Conservation (phyloP, 2,888 invertebrate genomes). For the Acleris emargana region DNA sequence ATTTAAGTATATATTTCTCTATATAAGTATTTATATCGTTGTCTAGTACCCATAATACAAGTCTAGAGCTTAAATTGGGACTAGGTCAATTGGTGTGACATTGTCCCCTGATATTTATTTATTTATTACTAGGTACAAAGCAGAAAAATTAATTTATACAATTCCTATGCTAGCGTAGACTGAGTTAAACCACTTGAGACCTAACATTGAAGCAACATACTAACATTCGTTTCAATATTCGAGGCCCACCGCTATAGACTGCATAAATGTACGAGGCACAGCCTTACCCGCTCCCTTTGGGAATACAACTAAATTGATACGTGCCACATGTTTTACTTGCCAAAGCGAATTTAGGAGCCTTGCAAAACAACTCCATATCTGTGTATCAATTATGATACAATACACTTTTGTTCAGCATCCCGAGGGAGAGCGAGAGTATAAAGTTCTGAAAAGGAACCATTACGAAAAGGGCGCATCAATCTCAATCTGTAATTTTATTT, state of each 20-base stretch:
- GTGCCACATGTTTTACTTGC: conserved; percentile 9
- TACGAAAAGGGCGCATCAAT: conserved; percentile 12
- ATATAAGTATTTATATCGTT: too few relatives aligned
- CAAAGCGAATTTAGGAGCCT: background rate
- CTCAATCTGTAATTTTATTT: conserved; percentile 12
- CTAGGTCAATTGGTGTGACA: too few relatives aligned
- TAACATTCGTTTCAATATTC: conserved; percentile 1
- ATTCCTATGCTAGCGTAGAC: background rate
- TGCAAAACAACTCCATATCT: conserved; percentile 4
- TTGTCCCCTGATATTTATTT: too few relatives aligned
- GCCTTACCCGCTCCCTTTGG: conserved; percentile 5
- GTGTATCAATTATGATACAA: conserved; percentile 12
- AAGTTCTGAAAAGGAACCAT: background rate
- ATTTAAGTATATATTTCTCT: too few relatives aligned
- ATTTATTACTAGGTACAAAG: too few relatives aligned
- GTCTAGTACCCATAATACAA: too few relatives aligned
- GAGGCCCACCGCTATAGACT: background rate
- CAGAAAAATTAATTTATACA: background rate
- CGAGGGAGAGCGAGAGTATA: background rate
- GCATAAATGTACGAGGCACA: background rate
- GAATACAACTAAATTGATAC: conserved; percentile 18
- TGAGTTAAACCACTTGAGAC: background rate
- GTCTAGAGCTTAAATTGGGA: too few relatives aligned
- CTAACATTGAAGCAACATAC: too few relatives aligned
- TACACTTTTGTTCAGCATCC: background rate